These are phyloP conservation scores for Odontesthes bonariensis DNA, from an alignment of 2,113 vertebrate species.

Conservation along the genomic window DNA sequence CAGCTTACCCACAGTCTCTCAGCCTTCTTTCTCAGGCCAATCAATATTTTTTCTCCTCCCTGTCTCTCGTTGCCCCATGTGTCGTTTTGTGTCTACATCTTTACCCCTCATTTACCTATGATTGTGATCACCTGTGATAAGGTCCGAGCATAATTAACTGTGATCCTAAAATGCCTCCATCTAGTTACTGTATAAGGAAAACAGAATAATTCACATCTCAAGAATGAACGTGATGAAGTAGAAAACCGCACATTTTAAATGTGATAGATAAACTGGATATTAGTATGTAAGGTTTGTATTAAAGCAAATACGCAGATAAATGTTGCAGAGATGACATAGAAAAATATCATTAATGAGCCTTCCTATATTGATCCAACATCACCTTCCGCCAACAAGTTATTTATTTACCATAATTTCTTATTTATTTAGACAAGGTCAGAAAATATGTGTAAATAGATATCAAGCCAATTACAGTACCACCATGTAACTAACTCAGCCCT, in stretches of 20 bases:
- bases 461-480: neutral
- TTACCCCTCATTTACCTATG: constrained; percentile 31
- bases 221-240: neutral
- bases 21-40: constrained; percentile 44
- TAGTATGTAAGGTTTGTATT: neutral
- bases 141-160: constrained; percentile 4
- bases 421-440: constrained; percentile 63
- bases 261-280: constrained; percentile 8
- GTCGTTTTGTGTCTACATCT: constrained; percentile 23
- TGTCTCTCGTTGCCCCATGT: constrained; percentile 11
- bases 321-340: constrained; percentile 27
- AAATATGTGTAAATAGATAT: neutral
- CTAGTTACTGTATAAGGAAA: neutral
- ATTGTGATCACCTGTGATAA: constrained; percentile 47
- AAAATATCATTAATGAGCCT: constrained; percentile 44
- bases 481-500: neutral
- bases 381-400: constrained; percentile 54
- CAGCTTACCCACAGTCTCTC: constrained; percentile 70
- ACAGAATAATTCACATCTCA: neutral
- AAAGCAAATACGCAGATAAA: constrained; percentile 35
- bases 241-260: neutral
- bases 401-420: constrained; percentile 59
- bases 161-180: constrained; percentile 9
- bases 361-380: constrained; percentile 57
- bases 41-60: constrained; percentile 64